Evolutionary conservation across 2,797 vertebrate species (phyloP).

Genomic region (Morus bassanus): DNA sequence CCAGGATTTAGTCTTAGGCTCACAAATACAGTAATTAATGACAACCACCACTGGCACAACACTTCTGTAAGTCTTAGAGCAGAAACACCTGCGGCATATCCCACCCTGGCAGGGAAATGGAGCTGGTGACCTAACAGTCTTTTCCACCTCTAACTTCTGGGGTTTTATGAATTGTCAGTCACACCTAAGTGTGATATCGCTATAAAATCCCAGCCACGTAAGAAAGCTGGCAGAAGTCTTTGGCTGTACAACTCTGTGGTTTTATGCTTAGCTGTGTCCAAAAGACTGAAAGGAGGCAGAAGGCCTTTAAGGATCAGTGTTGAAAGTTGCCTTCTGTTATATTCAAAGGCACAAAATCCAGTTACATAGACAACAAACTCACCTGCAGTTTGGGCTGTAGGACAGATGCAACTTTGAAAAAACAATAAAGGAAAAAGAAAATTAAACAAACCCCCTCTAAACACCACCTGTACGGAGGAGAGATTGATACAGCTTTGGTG

Average conservation of each 20-base stretch:
- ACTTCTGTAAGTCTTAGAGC: background rate
- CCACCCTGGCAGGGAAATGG: conserved; percentile 15
- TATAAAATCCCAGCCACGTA: background rate
- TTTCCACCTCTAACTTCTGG: background rate
- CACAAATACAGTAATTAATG: background rate
- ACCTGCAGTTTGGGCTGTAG: background rate
- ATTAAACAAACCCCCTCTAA: background rate
- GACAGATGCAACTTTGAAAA: background rate
- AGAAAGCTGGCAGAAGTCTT: conserved; percentile 12
- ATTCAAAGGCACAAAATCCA: background rate
- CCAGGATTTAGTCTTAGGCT: background rate
- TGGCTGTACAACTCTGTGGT: background rate
- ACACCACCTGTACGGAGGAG: background rate
- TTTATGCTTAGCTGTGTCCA: background rate
- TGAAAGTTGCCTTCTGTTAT: background rate
- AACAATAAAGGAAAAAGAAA: background rate
- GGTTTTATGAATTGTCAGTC: background rate
- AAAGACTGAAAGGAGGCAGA: background rate
- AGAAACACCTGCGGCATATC: background rate
- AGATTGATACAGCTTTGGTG: background rate
- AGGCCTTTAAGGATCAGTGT: background rate
- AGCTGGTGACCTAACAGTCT: background rate
- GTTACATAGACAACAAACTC: background rate
- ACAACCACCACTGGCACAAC: background rate
- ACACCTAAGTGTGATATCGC: background rate